Evolutionary conservation across 2,113 vertebrate genomes (phyloP).

Genomic region (Smithornis capensis): DNA sequence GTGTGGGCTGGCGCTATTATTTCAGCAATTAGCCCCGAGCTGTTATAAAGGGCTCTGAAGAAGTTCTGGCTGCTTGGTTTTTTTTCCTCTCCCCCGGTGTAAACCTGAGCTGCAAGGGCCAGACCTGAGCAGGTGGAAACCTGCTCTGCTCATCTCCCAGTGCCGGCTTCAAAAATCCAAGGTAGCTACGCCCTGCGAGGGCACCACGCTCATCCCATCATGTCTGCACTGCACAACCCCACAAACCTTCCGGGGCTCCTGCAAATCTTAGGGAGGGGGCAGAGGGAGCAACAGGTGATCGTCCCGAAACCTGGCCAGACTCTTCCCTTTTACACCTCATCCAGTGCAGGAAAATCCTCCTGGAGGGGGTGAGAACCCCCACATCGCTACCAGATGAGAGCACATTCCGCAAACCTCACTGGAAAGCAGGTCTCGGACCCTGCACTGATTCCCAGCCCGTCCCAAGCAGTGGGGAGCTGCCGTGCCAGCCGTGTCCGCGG

Average conservation of each 20-base stretch:
- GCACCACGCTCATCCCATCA: not conserved
- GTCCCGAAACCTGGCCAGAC: not conserved
- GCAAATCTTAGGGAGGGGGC: not conserved
- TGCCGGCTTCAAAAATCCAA: not conserved
- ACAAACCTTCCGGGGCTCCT: rapidly evolving
- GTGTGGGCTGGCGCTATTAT: not conserved
- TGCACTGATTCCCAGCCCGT: not conserved
- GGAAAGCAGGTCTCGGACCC: not conserved
- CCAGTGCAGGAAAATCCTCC: not conserved
- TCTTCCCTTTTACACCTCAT: not conserved
- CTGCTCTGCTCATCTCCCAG: not conserved
- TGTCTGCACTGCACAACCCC: not conserved
- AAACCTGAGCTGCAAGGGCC: not conserved
- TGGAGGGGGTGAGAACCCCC: rapidly evolving
- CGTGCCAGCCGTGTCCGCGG: not conserved
- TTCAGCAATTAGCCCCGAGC: not conserved
- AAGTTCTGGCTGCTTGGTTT: not conserved
- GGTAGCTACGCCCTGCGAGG: conserved; percentile 18
- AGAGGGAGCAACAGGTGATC: conserved; percentile 26
- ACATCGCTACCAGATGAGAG: not conserved
- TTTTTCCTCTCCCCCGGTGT: rapidly evolving
- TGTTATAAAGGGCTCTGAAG: not conserved
- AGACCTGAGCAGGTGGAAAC: conserved; percentile 6
- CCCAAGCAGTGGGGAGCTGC: not conserved
- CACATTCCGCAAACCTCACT: rapidly evolving